These are phyloP conservation scores for Myrmophylax atrothorax DNA, from an alignment of 2,113 vertebrate genomes.

Conservation along the genomic window DNA sequence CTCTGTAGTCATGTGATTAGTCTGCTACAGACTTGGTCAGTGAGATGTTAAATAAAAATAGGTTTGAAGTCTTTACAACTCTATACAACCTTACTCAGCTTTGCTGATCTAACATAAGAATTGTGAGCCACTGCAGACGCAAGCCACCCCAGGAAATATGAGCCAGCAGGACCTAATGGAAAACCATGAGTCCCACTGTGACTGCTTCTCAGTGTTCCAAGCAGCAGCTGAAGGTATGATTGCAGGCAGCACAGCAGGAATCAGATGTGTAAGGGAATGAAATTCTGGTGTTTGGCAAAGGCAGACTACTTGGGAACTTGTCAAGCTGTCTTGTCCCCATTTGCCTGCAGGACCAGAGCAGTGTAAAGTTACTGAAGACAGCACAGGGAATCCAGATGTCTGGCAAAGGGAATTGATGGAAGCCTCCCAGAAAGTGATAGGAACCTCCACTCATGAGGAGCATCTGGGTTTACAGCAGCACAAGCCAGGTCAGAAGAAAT, in stretches of 20 bases:
- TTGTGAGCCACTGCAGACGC: neutral
- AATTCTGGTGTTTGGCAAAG: neutral
- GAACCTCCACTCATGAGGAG: fast-evolving
- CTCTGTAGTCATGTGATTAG: neutral
- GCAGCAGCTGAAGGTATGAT: neutral
- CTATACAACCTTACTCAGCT: neutral
- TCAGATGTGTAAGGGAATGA: neutral
- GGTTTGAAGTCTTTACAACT: neutral
- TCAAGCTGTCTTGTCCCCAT: neutral
- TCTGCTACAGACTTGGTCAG: neutral
- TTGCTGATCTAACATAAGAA: neutral
- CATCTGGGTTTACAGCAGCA: neutral
- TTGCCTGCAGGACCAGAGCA: neutral
- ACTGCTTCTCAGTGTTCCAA: neutral
- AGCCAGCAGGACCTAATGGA: neutral
- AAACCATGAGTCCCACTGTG: neutral
- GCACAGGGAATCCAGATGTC: neutral
- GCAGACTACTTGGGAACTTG: neutral
- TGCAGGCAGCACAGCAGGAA: neutral
- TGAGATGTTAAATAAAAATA: constrained; percentile 1
- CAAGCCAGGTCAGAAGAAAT: neutral
- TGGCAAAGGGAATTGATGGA: neutral
- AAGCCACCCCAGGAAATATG: neutral
- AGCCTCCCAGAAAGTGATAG: neutral
- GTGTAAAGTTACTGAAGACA: neutral